phyloP scores from a whole-genome alignment of 2,113 vertebrate genomes.

The Eurypyga helias region DNA sequence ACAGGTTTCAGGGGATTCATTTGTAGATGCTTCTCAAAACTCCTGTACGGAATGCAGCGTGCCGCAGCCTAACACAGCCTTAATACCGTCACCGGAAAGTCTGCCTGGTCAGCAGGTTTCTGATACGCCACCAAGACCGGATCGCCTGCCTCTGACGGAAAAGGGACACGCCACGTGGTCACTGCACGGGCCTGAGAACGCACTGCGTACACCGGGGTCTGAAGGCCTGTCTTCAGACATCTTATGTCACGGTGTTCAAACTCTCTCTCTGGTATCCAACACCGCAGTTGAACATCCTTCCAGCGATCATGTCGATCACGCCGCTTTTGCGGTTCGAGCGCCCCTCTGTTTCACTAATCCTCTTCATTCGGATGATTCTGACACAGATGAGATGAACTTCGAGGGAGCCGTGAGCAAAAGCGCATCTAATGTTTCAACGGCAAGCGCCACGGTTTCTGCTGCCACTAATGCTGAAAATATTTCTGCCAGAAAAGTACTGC shows the following conservation, averaged over 20 bases:
- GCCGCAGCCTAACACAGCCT: constrained; percentile 46
- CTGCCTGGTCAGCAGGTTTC: constrained; percentile 51
- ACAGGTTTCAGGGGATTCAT: constrained; percentile 82
- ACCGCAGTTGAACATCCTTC: constrained; percentile 41
- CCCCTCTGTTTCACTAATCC: constrained; percentile 96
- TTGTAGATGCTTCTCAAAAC: constrained; percentile 69
- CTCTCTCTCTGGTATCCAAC: constrained; percentile 63
- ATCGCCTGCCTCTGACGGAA: constrained; percentile 86
- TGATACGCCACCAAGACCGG: constrained; percentile 82
- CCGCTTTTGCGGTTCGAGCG: constrained; percentile 71
- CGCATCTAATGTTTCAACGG: constrained; percentile 81
- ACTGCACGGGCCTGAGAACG: constrained; percentile 74
- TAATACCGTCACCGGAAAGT: constrained; percentile 41
- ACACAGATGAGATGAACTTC: constrained; percentile 81
- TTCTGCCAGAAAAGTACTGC: constrained; percentile 85
- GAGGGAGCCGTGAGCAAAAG: constrained; percentile 67
- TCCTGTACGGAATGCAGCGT: constrained; percentile 67
- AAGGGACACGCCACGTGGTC: constrained; percentile 82
- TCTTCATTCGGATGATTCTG: constrained; percentile 93
- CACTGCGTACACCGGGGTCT: background rate
- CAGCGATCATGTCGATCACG: constrained; percentile 12
- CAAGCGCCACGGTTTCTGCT: constrained; percentile 85
- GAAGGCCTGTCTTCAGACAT: constrained; percentile 47
- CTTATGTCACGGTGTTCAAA: constrained; percentile 53
- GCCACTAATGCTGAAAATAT: constrained; percentile 75